These are phyloP conservation scores for Periplaneta americana DNA, from an alignment of 1,140 invertebrate genomes.

Conservation along the genomic window DNA sequence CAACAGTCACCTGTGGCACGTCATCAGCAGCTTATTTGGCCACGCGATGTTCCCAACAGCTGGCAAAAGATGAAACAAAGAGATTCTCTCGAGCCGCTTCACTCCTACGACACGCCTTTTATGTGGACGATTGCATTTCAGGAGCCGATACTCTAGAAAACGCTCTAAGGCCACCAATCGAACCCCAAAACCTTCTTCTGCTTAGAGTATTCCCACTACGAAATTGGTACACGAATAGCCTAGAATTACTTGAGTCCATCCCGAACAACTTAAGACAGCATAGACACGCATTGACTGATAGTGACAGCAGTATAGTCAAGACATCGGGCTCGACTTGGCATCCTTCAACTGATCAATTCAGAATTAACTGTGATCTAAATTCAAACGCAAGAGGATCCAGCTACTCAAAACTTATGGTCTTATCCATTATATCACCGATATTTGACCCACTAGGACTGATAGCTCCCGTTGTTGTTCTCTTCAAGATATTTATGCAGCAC, in stretches of 20 bases:
- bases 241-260: neutral
- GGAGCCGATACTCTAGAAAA: constrained; percentile 24
- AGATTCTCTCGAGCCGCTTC: constrained; percentile 24
- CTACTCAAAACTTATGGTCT: neutral
- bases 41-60: constrained; percentile 28
- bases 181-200: constrained; percentile 1
- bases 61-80: constrained; percentile 25
- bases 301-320: constrained; percentile 13
- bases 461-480: too few species aligned
- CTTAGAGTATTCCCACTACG: constrained; percentile 20
- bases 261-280: constrained; percentile 11
- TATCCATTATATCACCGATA: neutral
- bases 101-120: constrained; percentile 33
- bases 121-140: constrained; percentile 38
- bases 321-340: constrained; percentile 21
- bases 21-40: constrained; percentile 31
- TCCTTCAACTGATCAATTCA: constrained; percentile 11
- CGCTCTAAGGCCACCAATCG: constrained; percentile 16
- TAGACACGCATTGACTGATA: neutral
- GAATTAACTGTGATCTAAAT: neutral
- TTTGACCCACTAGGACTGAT: neutral
- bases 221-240: constrained; percentile 17
- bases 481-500: too few species aligned
- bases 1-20: constrained; percentile 33
- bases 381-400: neutral